phyloP scores from a whole-genome alignment of 2,113 vertebrate genomes.

The Atrichornis clamosus region DNA sequence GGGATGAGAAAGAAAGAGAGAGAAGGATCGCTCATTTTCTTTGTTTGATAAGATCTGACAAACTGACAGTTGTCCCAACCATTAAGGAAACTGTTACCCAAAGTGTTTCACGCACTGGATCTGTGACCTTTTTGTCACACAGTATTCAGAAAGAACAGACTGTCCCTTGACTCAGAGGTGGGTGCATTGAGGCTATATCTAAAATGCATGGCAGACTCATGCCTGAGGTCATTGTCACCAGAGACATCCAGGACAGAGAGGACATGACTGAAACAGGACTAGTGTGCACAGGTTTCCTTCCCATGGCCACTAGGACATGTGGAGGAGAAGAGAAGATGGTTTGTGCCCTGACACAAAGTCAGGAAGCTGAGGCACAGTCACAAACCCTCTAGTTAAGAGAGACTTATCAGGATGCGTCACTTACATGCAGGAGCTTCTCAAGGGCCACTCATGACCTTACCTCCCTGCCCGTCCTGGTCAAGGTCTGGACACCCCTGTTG shows the following conservation, averaged over 20 bases:
- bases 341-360: not conserved
- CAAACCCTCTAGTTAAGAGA: not conserved
- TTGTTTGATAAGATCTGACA: not conserved
- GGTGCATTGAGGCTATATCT: not conserved
- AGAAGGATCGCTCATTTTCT: not conserved
- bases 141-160: not conserved
- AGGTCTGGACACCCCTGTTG: not conserved
- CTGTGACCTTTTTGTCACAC: not conserved
- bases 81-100: not conserved
- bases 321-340: not conserved
- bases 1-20: not conserved
- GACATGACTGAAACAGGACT: not conserved
- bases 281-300: not conserved
- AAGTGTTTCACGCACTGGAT: not conserved
- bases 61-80: not conserved
- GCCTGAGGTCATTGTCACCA: not conserved
- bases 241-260: not conserved
- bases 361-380: not conserved
- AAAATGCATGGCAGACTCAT: not conserved
- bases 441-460: not conserved
- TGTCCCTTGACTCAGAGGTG: not conserved
- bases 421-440: not conserved
- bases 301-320: not conserved
- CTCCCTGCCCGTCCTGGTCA: not conserved
- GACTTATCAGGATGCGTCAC: not conserved